phyloP scores from a whole-genome alignment of 2,888 invertebrate species.

The Oligia fasciuncula region DNA sequence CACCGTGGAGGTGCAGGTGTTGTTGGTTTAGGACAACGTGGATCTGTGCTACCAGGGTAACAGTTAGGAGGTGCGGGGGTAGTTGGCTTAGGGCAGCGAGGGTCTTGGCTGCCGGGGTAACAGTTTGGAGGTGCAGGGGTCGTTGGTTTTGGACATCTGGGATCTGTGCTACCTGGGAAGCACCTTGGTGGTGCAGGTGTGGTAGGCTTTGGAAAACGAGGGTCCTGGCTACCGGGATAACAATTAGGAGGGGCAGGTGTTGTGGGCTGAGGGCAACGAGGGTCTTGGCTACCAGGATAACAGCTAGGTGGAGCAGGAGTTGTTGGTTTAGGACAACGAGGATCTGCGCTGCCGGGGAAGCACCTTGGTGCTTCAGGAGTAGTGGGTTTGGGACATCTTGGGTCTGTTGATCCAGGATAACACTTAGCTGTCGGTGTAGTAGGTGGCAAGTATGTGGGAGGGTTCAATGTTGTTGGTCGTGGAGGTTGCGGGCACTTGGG shows the following conservation, averaged over 20 bases:
- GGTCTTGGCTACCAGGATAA: conserved; percentile 70
- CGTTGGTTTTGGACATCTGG: no score
- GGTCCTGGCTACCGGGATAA: neutral
- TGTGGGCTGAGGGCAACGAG: conserved; percentile 45
- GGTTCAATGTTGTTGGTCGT: conserved; percentile 70
- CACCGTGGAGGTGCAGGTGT: no score
- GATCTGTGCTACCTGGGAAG: conserved; percentile 64
- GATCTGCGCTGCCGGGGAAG: conserved; percentile 62
- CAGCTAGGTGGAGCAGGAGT: conserved; percentile 62
- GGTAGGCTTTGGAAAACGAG: no score
- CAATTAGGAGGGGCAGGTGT: neutral
- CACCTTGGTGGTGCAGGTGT: conserved; percentile 49
- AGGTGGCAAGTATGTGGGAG: conserved; percentile 67
- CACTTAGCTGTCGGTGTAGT: conserved; percentile 52
- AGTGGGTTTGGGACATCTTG: conserved; percentile 66
- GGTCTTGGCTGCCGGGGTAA: no score
- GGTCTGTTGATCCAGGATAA: conserved; percentile 55
- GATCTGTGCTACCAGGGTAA: no score
- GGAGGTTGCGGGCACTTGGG: conserved; percentile 77
- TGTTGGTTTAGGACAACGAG: conserved; percentile 64
- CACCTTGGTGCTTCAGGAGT: conserved; percentile 63
- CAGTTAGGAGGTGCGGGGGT: no score
- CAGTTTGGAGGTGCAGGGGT: no score
- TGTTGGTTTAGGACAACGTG: no score
- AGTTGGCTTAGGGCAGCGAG: no score